Evolutionary conservation across 2,797 vertebrate species (phyloP).

Genomic region (Buphagus erythrorhynchus): DNA sequence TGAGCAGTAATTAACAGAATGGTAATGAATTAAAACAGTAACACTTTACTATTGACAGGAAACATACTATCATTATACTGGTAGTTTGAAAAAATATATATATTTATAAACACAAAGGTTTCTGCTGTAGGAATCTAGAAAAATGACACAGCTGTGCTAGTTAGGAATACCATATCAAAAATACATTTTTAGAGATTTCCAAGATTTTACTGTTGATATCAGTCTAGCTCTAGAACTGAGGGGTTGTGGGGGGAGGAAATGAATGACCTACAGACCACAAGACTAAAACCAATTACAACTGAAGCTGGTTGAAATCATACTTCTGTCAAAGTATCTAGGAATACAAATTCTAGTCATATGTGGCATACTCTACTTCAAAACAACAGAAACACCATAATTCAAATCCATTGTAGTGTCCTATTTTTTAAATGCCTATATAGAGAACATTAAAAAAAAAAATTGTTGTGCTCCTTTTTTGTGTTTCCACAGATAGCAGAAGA

Average conservation of each 20-base stretch:
- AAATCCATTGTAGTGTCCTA: not conserved
- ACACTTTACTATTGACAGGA: not conserved
- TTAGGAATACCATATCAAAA: not conserved
- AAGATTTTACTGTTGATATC: not conserved
- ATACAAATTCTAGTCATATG: not conserved
- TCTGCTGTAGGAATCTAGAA: not conserved
- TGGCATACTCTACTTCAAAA: not conserved
- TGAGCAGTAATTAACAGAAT: not conserved
- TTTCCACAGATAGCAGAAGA: not conserved
- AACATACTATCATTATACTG: not conserved
- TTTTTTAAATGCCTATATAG: not conserved
- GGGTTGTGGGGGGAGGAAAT: fast-evolving
- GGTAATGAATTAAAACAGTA: not conserved
- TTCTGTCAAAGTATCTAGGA: not conserved
- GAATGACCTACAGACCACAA: not conserved
- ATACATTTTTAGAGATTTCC: not conserved
- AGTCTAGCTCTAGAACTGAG: not conserved
- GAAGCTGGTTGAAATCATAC: not conserved
- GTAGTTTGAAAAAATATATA: not conserved
- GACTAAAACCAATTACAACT: not conserved
- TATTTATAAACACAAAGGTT: not conserved
- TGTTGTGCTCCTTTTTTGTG: not conserved
- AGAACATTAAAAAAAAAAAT: not conserved
- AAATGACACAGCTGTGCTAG: not conserved
- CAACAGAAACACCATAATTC: not conserved